Evolutionary conservation across 2,113 vertebrate genomes (phyloP).

Genomic region (Neotragus moschatus): DNA sequence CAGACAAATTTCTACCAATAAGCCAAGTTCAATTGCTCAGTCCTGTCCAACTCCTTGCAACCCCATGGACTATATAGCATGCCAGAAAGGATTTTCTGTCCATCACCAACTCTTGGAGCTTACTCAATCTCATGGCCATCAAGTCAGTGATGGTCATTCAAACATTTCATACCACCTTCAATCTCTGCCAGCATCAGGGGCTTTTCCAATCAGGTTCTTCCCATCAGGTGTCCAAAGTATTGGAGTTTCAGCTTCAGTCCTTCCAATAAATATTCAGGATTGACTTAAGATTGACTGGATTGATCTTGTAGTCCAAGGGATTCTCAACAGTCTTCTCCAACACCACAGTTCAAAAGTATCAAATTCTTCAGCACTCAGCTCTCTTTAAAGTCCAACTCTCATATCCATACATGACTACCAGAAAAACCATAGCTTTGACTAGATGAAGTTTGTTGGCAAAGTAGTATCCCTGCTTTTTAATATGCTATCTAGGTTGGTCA

Average conservation of each 20-base stretch:
- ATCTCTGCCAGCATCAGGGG: neutral
- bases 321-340: neutral
- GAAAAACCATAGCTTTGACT: neutral
- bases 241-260: neutral
- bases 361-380: neutral
- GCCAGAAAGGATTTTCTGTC: neutral
- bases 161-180: neutral
- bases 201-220: neutral
- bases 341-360: neutral
- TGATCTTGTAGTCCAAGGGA: neutral
- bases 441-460: too few species aligned
- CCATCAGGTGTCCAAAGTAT: neutral
- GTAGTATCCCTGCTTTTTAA: too few species aligned
- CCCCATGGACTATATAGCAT: neutral
- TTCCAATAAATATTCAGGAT: neutral
- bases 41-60: neutral
- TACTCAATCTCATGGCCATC: neutral
- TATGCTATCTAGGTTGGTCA: too few species aligned
- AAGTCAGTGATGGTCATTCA: neutral
- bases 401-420: neutral
- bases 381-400: neutral
- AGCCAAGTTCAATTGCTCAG: neutral
- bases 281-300: neutral
- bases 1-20: too few species aligned
- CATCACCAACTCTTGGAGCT: neutral